Conservation (phyloP, 2,888 invertebrate genomes). For the Tolmerus cingulatus region DNA sequence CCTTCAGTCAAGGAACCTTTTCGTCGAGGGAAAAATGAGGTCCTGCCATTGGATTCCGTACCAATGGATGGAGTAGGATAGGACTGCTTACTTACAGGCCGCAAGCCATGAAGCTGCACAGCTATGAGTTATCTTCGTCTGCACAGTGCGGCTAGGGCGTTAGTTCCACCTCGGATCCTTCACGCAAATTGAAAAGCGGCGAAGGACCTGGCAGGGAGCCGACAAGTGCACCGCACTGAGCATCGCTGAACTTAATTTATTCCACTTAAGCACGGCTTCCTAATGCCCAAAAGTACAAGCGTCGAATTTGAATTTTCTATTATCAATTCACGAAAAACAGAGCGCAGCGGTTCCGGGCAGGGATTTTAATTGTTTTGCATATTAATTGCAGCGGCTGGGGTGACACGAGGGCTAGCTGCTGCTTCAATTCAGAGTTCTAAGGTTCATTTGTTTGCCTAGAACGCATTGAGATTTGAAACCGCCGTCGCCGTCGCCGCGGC, state of each 20-base stretch:
- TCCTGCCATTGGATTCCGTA: not conserved
- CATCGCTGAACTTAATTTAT: not conserved
- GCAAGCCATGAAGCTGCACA: not conserved
- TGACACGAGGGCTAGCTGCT: not conserved
- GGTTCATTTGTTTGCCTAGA: slow-evolving; percentile 16
- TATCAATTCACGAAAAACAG: not conserved
- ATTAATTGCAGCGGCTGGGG: not conserved
- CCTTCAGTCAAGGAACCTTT: not conserved
- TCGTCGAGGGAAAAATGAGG: not conserved
- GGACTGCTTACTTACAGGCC: not conserved
- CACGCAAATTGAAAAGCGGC: not conserved
- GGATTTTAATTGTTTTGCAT: not conserved
- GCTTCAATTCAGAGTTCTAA: not conserved
- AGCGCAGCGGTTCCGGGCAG: not conserved
- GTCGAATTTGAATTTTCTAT: slow-evolving; percentile 6
- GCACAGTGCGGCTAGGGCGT: not conserved
- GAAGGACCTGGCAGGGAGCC: not conserved
- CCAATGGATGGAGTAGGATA: not conserved
- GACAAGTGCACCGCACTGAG: not conserved
- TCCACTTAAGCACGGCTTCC: not conserved
- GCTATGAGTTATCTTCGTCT: not conserved
- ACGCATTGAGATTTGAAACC: not conserved
- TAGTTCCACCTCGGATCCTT: not conserved
- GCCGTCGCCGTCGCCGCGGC: not conserved
- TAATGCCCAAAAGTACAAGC: not conserved